These are phyloP conservation scores for Selene dorsalis DNA, from an alignment of 2,797 vertebrate species.

Conservation along the genomic window DNA sequence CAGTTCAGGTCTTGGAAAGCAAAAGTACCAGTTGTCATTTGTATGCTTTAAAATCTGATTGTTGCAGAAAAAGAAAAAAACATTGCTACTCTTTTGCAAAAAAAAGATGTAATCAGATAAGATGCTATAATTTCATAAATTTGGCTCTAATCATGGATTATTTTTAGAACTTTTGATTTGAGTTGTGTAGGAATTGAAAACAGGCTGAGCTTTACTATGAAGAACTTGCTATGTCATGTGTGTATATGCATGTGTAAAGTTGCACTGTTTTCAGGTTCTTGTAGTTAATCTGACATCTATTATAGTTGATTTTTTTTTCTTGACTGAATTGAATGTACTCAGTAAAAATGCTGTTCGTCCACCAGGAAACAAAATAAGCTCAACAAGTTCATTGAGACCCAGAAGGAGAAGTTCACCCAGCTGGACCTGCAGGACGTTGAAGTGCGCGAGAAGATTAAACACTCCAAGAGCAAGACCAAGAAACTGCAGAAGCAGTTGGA, in stretches of 20 bases:
- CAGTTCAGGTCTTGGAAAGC: constrained; percentile 7
- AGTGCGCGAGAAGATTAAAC: constrained; percentile 94
- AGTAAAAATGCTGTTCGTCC: constrained; percentile 56
- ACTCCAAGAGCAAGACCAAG: constrained; percentile 91
- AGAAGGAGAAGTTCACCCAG: constrained; percentile 94
- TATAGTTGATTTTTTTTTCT: background rate
- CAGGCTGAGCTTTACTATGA: background rate
- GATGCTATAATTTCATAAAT: background rate
- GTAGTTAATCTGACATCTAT: constrained; percentile 7
- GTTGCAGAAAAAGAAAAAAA: background rate
- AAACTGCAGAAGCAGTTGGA: constrained; percentile 94
- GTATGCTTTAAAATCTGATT: constrained; percentile 1
- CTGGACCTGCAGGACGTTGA: constrained; percentile 96
- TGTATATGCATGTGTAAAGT: background rate
- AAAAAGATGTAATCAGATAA: background rate
- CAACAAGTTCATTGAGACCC: constrained; percentile 90
- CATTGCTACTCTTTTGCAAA: background rate
- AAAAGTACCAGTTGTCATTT: background rate
- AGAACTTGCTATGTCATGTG: background rate
- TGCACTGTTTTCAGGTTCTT: background rate
- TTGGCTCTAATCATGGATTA: background rate
- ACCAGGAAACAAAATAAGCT: constrained; percentile 91
- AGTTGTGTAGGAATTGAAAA: background rate
- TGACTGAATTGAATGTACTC: constrained; percentile 2
- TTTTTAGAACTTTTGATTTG: background rate